A percentile compares a stretch with the other conserved stretches of the same genome.
These are phyloP conservation scores for Epicauta chinensis DNA, from an alignment of 1,140 invertebrate species.

Conservation along the genomic window DNA sequence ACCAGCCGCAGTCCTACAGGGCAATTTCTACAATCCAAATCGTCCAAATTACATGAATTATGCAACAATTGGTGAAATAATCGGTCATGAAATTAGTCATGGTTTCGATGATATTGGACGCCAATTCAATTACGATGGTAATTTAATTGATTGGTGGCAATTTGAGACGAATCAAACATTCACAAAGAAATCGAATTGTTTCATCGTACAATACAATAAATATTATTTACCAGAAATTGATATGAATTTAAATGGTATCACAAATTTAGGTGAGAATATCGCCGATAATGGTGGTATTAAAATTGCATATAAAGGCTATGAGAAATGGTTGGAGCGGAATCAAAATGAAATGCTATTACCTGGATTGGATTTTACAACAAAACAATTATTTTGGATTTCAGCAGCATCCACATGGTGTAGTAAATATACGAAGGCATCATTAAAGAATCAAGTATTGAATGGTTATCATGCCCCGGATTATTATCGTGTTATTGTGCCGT, in stretches of 20 bases:
- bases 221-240: constrained; percentile 43
- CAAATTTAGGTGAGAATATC: constrained; percentile 86
- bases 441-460: constrained; percentile 40
- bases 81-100: constrained; percentile 52
- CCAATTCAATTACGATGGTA: constrained; percentile 84
- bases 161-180: constrained; percentile 41
- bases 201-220: constrained; percentile 60
- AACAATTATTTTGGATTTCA: constrained; percentile 53
- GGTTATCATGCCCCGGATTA: constrained; percentile 43
- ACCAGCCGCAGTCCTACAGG: constrained; percentile 64
- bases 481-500: constrained; percentile 51
- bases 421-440: constrained; percentile 44
- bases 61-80: constrained; percentile 70
- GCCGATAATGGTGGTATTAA: constrained; percentile 81
- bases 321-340: constrained; percentile 47
- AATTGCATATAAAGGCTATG: constrained; percentile 57
- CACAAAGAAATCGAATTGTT: constrained; percentile 55
- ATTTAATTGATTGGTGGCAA: constrained; percentile 55
- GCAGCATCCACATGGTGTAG: constrained; percentile 52
- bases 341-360: constrained; percentile 38
- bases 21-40: constrained; percentile 76
- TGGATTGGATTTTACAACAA: constrained; percentile 48
- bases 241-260: constrained; percentile 53
- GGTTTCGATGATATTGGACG: constrained; percentile 80
- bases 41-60: constrained; percentile 86